A percentile compares a stretch with the other conserved stretches of the same genome.
These are phyloP conservation scores for Trichopoda pennipes DNA, from an alignment of 2,888 invertebrate species.

Conservation along the genomic window DNA sequence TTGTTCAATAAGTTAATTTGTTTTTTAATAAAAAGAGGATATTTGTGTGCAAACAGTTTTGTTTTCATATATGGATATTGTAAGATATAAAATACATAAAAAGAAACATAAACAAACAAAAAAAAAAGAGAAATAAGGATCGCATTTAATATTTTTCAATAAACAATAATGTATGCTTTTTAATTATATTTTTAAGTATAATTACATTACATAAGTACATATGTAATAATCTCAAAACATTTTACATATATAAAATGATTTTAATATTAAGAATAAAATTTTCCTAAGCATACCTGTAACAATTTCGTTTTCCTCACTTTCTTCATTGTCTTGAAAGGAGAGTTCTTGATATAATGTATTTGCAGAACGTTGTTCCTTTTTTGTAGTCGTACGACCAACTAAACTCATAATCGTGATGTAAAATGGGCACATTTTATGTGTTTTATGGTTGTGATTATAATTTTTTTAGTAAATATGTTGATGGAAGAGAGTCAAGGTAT, in stretches of 20 bases:
- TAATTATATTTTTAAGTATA: not conserved
- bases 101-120: constrained; percentile 42
- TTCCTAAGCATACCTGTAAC: constrained; percentile 89
- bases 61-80: not conserved
- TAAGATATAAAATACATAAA: constrained; percentile 37
- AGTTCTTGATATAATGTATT: constrained; percentile 96
- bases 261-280: not conserved
- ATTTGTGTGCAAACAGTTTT: constrained; percentile 50
- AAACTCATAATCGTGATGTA: constrained; percentile 48
- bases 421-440: constrained; percentile 32
- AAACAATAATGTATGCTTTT: too few species aligned
- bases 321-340: constrained; percentile 94
- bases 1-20: constrained; percentile 20
- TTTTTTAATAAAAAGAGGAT: constrained; percentile 26
- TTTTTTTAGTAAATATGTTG: constrained; percentile 37
- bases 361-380: constrained; percentile 92
- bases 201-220: not conserved
- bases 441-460: constrained; percentile 38
- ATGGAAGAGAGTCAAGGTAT: constrained; percentile 30
- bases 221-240: not conserved
- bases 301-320: constrained; percentile 92
- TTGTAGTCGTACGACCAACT: constrained; percentile 86
- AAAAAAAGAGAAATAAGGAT: constrained; percentile 7
- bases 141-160: constrained; percentile 35
- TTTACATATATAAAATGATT: constrained; percentile 14